Evolutionary conservation across 2,797 vertebrate species (phyloP), one percentile per base, ranked within the genome.

Genomic region (Gephyroberyx darwinii): DNA sequence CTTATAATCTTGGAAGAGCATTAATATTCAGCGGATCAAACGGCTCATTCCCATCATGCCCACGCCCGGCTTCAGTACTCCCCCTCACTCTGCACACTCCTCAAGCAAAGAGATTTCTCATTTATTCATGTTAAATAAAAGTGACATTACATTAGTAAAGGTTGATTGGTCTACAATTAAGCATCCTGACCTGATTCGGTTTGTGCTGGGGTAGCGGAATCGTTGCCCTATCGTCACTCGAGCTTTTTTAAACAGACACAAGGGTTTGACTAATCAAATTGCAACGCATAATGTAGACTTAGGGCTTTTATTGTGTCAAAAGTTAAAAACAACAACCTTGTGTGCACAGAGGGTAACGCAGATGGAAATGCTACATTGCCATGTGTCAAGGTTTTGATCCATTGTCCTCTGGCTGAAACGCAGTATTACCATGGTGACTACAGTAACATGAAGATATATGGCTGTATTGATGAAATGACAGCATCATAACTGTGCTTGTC

Each of bases 11-110:
- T 91, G 90, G 88, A 91, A 88, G 88, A 78, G 87, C 86, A 93
- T 94, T 96, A 94, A 93, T 94, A 95, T 95, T 93, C 93, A 93
- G 71, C 90, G 91, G 92, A 94, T 93, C 87, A 93, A 95, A 94
- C 80, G 83, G 88, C 91, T 83, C 67, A 87, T 89, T 95, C 92
- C 88, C 85, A 92, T 93, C 90, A 69, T 90, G 72, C 84, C 91
- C 92, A 90, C 84, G 91, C 88, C 35, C 35, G 79, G 70, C 62
- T 72, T 75, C 35, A 9, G 57, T 52, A 30, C 68, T 86, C 75
- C 86, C 52, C 0, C 87, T 88, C 92, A 89, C 89, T 90, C 76
- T 48, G 69, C 84, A 41, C 83, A 79, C 91, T 92, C 90, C 82
- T 93, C 64, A 84, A 93, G 91, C 66, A 91, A 92, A 94, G 80